Evolutionary conservation across 2,113 vertebrate species (phyloP).

Genomic region (Anarhynchus alexandrinus): DNA sequence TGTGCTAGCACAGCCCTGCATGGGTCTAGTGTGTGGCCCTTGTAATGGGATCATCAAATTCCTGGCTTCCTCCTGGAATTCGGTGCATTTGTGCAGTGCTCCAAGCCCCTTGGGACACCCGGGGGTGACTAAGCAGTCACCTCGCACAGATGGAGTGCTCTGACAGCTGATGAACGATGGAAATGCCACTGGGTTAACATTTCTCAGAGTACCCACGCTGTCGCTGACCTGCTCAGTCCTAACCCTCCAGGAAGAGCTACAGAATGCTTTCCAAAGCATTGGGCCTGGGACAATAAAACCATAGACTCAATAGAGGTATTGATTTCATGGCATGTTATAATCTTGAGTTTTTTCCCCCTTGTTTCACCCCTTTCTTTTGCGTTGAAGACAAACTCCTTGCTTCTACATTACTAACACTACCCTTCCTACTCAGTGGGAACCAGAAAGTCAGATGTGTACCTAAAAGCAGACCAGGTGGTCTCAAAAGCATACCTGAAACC

Average conservation of each 20-base stretch:
- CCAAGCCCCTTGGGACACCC: background rate
- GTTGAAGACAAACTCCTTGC: background rate
- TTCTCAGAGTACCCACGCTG: background rate
- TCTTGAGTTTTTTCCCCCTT: background rate
- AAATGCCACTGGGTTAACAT: background rate
- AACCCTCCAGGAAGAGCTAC: background rate
- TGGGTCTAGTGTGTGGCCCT: background rate
- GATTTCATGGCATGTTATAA: background rate
- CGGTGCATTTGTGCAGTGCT: background rate
- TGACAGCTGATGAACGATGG: background rate
- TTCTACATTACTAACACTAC: background rate
- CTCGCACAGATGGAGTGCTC: background rate
- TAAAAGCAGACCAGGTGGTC: background rate
- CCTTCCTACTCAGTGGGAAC: background rate
- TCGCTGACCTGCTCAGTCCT: background rate
- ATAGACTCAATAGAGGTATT: background rate
- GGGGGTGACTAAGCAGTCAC: background rate
- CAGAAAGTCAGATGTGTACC: background rate
- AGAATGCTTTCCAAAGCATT: background rate
- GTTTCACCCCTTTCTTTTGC: background rate
- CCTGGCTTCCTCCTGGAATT: constrained; percentile 9
- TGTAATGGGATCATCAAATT: constrained; percentile 5
- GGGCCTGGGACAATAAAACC: background rate
- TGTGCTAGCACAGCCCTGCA: background rate
- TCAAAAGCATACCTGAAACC: background rate